phyloP scores from a whole-genome alignment of 2,113 vertebrate genomes.

The Hiodon tergisus region DNA sequence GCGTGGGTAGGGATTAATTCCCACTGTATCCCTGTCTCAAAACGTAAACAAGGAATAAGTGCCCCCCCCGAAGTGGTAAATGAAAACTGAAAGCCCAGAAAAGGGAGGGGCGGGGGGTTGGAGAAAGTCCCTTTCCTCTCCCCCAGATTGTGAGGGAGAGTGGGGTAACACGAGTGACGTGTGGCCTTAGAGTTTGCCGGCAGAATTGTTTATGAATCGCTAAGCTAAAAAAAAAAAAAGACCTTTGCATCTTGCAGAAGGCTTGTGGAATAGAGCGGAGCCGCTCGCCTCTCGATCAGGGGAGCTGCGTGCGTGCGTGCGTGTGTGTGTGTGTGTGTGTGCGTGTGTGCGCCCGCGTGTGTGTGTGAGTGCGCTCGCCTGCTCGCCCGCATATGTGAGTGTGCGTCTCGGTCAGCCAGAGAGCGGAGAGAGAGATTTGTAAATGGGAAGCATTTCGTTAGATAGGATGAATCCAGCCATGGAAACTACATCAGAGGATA shows the following conservation, averaged over 20 bases:
- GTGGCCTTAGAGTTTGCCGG: slow-evolving; percentile 52
- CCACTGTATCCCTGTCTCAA: slow-evolving; percentile 17
- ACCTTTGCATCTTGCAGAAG: slow-evolving; percentile 63
- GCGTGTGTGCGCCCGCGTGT: slow-evolving; percentile 43
- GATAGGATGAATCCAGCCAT: slow-evolving; percentile 86
- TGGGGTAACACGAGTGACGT: slow-evolving; percentile 58
- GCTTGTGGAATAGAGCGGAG: slow-evolving; percentile 61
- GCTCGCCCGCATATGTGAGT: slow-evolving; percentile 51
- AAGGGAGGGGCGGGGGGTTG: no score
- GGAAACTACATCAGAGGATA: slow-evolving; percentile 88
- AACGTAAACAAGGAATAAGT: background rate
- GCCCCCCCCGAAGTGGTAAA: slow-evolving; percentile 34
- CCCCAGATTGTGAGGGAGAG: background rate
- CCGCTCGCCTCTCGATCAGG: slow-evolving; percentile 64
- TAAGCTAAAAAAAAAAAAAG: slow-evolving; percentile 64
- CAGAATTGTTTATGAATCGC: slow-evolving; percentile 59
- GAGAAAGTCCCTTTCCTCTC: background rate
- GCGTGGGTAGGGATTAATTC: slow-evolving; percentile 29
- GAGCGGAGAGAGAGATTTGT: slow-evolving; percentile 43
- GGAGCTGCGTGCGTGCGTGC: slow-evolving; percentile 43
- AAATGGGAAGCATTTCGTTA: slow-evolving; percentile 78
- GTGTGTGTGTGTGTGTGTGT: slow-evolving; percentile 38
- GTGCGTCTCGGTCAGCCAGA: slow-evolving; percentile 18
- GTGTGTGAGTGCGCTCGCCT: slow-evolving; percentile 30
- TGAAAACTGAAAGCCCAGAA: slow-evolving; percentile 4